These are phyloP conservation scores for Schizaphis graminum DNA, from an alignment of 2,888 invertebrate genomes.

Conservation along the genomic window DNA sequence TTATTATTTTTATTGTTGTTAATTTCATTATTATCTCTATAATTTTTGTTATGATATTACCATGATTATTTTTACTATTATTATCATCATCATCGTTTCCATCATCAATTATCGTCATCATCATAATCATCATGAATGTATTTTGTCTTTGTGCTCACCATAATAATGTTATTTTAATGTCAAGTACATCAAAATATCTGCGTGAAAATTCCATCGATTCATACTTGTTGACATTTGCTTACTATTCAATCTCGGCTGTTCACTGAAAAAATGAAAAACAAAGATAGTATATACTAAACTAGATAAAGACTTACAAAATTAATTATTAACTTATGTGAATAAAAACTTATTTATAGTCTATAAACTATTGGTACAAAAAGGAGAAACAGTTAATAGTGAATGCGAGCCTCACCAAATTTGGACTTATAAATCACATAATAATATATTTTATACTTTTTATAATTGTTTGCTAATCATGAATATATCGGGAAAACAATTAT, in stretches of 20 bases:
- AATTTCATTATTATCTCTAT: slow-evolving; percentile 10
- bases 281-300: neutral
- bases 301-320: neutral
- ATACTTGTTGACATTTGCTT: neutral
- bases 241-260: neutral
- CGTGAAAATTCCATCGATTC: neutral
- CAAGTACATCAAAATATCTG: neutral
- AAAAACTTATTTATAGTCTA: neutral
- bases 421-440: neutral
- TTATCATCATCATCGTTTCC: neutral
- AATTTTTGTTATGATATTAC: neutral
- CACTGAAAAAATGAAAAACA: neutral
- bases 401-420: neutral
- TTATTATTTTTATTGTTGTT: slow-evolving; percentile 25
- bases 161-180: neutral
- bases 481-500: neutral
- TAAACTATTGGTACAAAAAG: neutral
- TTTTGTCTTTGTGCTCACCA: neutral
- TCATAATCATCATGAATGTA: neutral
- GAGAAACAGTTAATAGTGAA: neutral
- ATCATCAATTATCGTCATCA: neutral
- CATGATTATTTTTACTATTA: neutral
- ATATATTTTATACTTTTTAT: neutral
- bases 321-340: neutral
- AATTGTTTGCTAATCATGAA: neutral